Conservation (phyloP, 1,140 invertebrate species). For the Centruroides sculpturatus region DNA sequence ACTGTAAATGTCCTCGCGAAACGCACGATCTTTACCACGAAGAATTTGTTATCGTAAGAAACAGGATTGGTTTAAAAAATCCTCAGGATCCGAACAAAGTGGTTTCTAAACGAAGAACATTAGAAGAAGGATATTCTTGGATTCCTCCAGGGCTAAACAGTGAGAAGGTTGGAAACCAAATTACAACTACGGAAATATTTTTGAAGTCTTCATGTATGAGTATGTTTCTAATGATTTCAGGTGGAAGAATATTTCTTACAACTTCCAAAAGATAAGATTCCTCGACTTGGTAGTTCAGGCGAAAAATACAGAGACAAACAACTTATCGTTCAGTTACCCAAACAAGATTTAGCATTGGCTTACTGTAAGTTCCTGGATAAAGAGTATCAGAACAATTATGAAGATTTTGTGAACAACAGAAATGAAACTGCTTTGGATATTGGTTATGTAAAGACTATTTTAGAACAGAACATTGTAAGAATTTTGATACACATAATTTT, state of each 20-base stretch:
- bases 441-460: slow-evolving; percentile 49
- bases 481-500: too few species aligned
- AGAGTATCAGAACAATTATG: slow-evolving; percentile 55
- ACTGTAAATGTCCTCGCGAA: slow-evolving; percentile 74
- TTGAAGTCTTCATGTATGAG: too few species aligned
- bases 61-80: slow-evolving; percentile 57
- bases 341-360: slow-evolving; percentile 78
- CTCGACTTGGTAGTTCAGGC: slow-evolving; percentile 54
- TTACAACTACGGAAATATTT: too few species aligned
- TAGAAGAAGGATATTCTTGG: slow-evolving; percentile 52
- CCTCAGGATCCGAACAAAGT: slow-evolving; percentile 15
- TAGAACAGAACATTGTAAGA: slow-evolving; percentile 31
- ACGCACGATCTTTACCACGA: slow-evolving; percentile 74
- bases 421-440: slow-evolving; percentile 93
- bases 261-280: slow-evolving; percentile 58
- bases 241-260: slow-evolving; percentile 55
- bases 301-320: slow-evolving; percentile 64
- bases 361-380: slow-evolving; percentile 72
- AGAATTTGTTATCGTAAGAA: slow-evolving; percentile 63
- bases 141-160: slow-evolving; percentile 57
- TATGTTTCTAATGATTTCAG: slow-evolving; percentile 20
- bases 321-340: slow-evolving; percentile 76
- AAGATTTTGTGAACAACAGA: slow-evolving; percentile 77
- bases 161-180: slow-evolving; percentile 34
- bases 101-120: slow-evolving; percentile 19